Percentiles rank a stretch among this genome's conserved stretches.
Evolutionary conservation across 2,888 invertebrate species (phyloP).

Genomic region (Drosophila neonasuta): DNA sequence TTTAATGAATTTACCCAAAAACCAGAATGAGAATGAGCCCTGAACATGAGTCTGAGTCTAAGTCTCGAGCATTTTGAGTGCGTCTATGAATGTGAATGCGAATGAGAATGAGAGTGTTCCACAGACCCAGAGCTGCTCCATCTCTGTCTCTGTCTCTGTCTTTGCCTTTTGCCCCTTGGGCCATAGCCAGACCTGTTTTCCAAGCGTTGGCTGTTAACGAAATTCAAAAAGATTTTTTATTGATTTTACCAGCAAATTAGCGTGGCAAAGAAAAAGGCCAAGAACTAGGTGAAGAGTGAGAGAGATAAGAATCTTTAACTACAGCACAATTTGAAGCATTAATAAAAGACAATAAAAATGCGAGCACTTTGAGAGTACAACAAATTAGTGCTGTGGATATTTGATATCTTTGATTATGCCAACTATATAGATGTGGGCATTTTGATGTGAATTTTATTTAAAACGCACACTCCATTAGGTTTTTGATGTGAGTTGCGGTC

Average conservation of each 20-base stretch:
- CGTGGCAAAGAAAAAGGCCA: not conserved
- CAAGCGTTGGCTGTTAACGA: slow-evolving; percentile 5
- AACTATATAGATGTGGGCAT: slow-evolving; percentile 11
- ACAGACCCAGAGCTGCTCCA: not conserved
- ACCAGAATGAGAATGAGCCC: slow-evolving; percentile 47
- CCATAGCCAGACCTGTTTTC: slow-evolving; percentile 28
- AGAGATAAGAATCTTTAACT: slow-evolving; percentile 7
- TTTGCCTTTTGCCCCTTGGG: not conserved
- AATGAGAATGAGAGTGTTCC: slow-evolving; percentile 28
- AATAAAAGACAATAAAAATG: slow-evolving; percentile 3
- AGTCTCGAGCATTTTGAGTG: not conserved
- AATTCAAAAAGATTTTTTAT: slow-evolving; percentile 27
- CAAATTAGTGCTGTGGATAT: not conserved
- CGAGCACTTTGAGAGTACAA: not conserved
- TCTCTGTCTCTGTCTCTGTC: not conserved
- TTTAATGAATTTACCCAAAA: slow-evolving; percentile 62
- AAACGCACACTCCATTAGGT: slow-evolving; percentile 8
- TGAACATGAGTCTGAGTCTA: not conserved
- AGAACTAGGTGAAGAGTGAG: not conserved
- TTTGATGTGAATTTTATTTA: slow-evolving; percentile 18
- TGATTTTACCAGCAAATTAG: slow-evolving; percentile 43
- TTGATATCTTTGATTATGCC: slow-evolving; percentile 1
- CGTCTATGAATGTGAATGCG: slow-evolving; percentile 18
- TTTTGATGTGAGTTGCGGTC: not conserved
- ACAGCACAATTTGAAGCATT: slow-evolving; percentile 3